phyloP scores from a whole-genome alignment of 2,888 invertebrate genomes.

The Pristionchus japonicus region DNA sequence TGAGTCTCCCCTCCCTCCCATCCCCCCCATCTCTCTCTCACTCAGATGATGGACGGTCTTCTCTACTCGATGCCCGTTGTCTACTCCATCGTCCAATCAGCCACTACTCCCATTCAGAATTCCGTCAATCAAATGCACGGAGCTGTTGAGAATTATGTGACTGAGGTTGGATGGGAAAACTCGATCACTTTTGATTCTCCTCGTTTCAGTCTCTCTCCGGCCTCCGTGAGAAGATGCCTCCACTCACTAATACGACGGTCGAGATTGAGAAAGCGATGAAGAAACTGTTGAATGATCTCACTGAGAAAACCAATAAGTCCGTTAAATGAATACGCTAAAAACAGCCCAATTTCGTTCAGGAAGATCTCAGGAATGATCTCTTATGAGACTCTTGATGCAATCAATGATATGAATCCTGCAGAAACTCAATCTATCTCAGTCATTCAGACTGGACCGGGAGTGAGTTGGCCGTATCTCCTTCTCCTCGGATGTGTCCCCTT shows the following conservation, averaged over 20 bases:
- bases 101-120: neutral
- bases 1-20: neutral
- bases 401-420: slow-evolving; percentile 17
- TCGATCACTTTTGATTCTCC: neutral
- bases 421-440: slow-evolving; percentile 5
- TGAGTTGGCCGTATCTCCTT: neutral
- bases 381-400: slow-evolving; percentile 43
- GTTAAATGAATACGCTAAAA: neutral
- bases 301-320: slow-evolving; percentile 9
- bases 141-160: slow-evolving; percentile 19
- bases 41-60: slow-evolving; percentile 41
- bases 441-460: slow-evolving; percentile 41
- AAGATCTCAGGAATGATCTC: slow-evolving; percentile 39
- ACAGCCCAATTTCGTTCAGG: neutral
- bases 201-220: slow-evolving; percentile 21
- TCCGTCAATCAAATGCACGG: slow-evolving; percentile 27
- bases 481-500: neutral
- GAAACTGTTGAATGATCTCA: slow-evolving; percentile 26
- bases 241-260: neutral
- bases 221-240: neutral
- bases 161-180: neutral
- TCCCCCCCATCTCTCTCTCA: neutral
- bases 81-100: slow-evolving; percentile 22
- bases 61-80: slow-evolving; percentile 13
- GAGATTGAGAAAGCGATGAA: slow-evolving; percentile 27